Base-by-base conservation (phyloP, 1,140 invertebrate genomes). In the Trypoxylus dichotomus region DNA sequence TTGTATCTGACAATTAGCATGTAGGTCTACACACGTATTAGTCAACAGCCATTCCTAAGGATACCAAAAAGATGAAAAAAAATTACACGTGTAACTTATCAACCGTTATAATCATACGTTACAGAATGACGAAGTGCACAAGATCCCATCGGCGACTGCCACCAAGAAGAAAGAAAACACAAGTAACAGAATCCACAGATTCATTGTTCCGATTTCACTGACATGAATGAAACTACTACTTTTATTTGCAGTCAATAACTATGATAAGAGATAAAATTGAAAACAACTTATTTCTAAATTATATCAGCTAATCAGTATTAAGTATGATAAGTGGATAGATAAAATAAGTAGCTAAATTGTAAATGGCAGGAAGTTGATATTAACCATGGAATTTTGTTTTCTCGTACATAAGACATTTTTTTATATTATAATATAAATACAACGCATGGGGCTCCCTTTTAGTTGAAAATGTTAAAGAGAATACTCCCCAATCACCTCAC, bases 1-100 rank as follows among this genome's bases (percentile, higher is more conserved):
- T 80, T 88, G 87, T 27, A 86, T 85, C 25, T 79, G 11, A 78
- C 89, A 90, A 19, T 87, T 82, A 2, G 81, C 78, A 0, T 85
- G 82, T 1, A 87, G 54, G 0, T 79, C 29, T 0, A 82, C 21
- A 77, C 89, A 90, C 25, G 13, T 19, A 29, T 73, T 42, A 19
- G 37, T 21, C 2, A 11, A 29, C 42, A 24, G 10, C 29, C 37
- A 74, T 10, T 13, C 41, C 72, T 74, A 72, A 25, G 32, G 32
- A 24, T 29, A 24, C 5, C 24, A 68, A 5, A 68, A 13, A 68
- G 27, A 27, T 68, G 2, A 27, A 24, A 25, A 27, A 68, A 54
- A 37, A 37, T 8, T 37, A 37, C 10, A 2, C 10, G 32, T 8
- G 10, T 37, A 37, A 37, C 0, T 37, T 37, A 37, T 37, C 10